phyloP scores from a whole-genome alignment of 1,140 invertebrate genomes.

The Leptopilina clavipes region DNA sequence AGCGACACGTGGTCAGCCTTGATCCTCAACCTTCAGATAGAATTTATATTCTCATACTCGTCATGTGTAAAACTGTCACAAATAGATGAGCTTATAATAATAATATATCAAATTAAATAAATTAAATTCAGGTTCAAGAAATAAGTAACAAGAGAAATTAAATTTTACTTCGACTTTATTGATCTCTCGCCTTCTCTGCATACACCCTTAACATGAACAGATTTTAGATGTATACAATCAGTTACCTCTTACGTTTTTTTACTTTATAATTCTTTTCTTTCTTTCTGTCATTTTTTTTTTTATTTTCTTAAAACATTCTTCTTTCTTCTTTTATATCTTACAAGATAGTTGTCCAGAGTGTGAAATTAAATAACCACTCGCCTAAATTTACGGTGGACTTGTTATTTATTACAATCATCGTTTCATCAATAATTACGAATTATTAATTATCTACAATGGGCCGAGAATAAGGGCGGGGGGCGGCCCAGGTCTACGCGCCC shows the following conservation, averaged over 20 bases:
- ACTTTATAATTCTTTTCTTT: too few species aligned
- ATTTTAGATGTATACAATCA: constrained; percentile 70
- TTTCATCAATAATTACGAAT: constrained; percentile 61
- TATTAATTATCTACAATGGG: constrained; percentile 75
- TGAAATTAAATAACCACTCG: constrained; percentile 65
- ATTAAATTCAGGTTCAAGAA: background rate
- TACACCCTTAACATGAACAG: constrained; percentile 74
- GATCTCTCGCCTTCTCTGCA: constrained; percentile 66
- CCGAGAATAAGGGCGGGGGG: constrained; percentile 73
- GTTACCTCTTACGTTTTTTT: constrained; percentile 57
- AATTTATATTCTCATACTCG: background rate
- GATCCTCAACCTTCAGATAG: constrained; percentile 10
- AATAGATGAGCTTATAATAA: too few species aligned
- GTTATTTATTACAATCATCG: constrained; percentile 55
- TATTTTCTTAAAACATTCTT: too few species aligned
- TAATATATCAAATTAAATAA: constrained; percentile 2
- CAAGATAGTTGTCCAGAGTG: constrained; percentile 63
- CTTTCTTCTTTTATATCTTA: constrained; percentile 59
- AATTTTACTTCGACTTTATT: constrained; percentile 69
- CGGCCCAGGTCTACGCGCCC: constrained; percentile 75
- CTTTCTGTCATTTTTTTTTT: too few species aligned
- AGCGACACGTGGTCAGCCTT: background rate
- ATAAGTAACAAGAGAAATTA: constrained; percentile 36
- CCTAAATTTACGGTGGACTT: constrained; percentile 58
- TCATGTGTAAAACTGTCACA: background rate